These are phyloP conservation scores for Leptarthrus brevirostris DNA, from an alignment of 2,888 invertebrate genomes.

Conservation along the genomic window DNA sequence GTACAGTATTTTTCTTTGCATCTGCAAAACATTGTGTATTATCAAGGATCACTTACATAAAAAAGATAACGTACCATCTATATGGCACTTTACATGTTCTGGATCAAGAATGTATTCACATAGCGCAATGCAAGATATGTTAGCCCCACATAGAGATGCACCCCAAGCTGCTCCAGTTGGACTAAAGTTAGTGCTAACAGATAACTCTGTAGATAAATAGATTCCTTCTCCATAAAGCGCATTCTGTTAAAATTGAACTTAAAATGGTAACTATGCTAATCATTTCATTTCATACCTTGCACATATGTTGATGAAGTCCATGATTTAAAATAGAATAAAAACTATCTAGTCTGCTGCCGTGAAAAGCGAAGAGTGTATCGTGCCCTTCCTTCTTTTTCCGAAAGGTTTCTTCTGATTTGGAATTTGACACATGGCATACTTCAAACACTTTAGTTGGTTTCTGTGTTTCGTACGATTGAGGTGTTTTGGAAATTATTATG, in stretches of 20 bases:
- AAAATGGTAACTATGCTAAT: background rate
- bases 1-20: slow-evolving; percentile 67
- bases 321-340: slow-evolving; percentile 84
- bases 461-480: slow-evolving; percentile 66
- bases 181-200: slow-evolving; percentile 78
- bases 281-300: slow-evolving; percentile 69
- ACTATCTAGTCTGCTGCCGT: slow-evolving; percentile 84
- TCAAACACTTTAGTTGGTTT: slow-evolving; percentile 78
- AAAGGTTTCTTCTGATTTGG: slow-evolving; percentile 69
- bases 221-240: slow-evolving; percentile 79
- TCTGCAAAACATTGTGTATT: slow-evolving; percentile 46
- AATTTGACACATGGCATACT: slow-evolving; percentile 71
- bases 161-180: slow-evolving; percentile 82
- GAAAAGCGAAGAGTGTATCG: slow-evolving; percentile 77
- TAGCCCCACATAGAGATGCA: slow-evolving; percentile 79
- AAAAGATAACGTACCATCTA: slow-evolving; percentile 56
- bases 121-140: slow-evolving; percentile 80
- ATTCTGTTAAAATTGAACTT: slow-evolving; percentile 66
- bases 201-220: slow-evolving; percentile 80
- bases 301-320: slow-evolving; percentile 80
- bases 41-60: slow-evolving; percentile 54
- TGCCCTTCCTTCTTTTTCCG: slow-evolving; percentile 70
- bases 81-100: slow-evolving; percentile 71
- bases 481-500: slow-evolving; percentile 69
- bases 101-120: slow-evolving; percentile 84